Conservation (phyloP, 2,797 vertebrate genomes). For the Silurus aristotelis region DNA sequence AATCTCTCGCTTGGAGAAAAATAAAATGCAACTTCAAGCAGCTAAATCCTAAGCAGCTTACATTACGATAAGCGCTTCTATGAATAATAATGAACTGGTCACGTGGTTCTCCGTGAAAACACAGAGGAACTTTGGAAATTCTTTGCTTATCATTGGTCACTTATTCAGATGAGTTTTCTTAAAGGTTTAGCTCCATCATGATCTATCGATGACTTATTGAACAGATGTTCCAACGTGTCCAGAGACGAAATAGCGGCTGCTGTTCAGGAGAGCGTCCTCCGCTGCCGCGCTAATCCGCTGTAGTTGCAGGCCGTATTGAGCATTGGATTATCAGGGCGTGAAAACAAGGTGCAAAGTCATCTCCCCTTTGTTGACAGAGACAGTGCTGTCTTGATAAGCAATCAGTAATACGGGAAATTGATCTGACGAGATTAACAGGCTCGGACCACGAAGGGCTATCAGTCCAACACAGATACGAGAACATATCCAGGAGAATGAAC, state of each 20-base stretch:
- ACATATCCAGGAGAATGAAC: slow-evolving; percentile 24
- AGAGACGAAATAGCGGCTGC: slow-evolving; percentile 38
- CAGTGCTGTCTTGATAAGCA: slow-evolving; percentile 54
- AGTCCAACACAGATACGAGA: slow-evolving; percentile 53
- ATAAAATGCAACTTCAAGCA: not conserved
- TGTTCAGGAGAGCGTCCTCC: slow-evolving; percentile 27
- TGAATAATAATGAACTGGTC: not conserved
- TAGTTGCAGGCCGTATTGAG: slow-evolving; percentile 43
- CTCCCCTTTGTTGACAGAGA: slow-evolving; percentile 54
- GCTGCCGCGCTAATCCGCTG: slow-evolving; percentile 44
- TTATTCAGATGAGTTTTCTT: no score
- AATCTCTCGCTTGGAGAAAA: not conserved
- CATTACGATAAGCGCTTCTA: not conserved
- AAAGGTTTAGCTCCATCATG: not conserved
- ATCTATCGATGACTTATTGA: slow-evolving; percentile 44
- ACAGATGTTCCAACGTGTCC: slow-evolving; percentile 16
- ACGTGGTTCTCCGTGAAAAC: not conserved
- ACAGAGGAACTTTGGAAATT: not conserved
- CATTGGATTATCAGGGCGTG: slow-evolving; percentile 52
- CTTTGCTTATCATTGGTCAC: no score
- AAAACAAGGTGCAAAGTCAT: slow-evolving; percentile 51
- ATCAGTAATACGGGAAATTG: slow-evolving; percentile 55
- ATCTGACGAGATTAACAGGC: slow-evolving; percentile 57
- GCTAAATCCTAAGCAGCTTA: not conserved
- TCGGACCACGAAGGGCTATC: slow-evolving; percentile 50